Base-by-base conservation (phyloP, 2,888 invertebrate species). In the Galerucella calmariensis region DNA sequence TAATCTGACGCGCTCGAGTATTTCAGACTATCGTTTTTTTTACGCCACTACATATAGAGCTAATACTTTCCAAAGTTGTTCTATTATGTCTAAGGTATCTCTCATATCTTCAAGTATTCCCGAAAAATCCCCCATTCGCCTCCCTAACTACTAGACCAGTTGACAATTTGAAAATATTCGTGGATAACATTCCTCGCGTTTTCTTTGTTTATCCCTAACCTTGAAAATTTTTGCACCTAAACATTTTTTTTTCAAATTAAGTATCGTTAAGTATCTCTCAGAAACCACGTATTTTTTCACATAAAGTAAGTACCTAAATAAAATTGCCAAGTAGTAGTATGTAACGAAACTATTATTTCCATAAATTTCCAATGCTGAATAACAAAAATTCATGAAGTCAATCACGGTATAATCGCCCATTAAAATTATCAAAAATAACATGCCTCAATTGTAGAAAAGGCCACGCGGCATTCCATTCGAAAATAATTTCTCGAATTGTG, bases 401-500 rank as follows among this genome's bases (percentile, higher is more conserved):
- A 69, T 69, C 69, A 53, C 66, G 66, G 48, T 51, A 65, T 66
- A 72, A 65, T 71, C 63, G 70, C 41, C 65, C 65, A 51, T 71
- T 46, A 59, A 72, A 72, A 72, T 66, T 66, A 72, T 72, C 66
- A 72, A 72, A 72, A 72, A 72, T 72, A 72, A 72, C 72, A 72
- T 72, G 56, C 75, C 72, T 76, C 75, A 77, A 77, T 76, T 77
- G 77, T 67, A 75, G 78, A 78, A 78, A 78, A 69, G 76, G 75
- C 76, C 78, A 71, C 73, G 69, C 69, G 71, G 77, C 70, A 77
- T 78, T 78, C 72, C 69, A 58, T 71, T 73, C 67, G 67, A 67
- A 75, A 77, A 76, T 73, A 75, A 77, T 78, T 78, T 78, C 78
- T 75, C 67, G 75, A 73, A 77, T 78, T 76, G 75, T 76, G 74